These are phyloP conservation scores for Danionella dracula DNA, from an alignment of 2,797 vertebrate genomes.

Conservation along the genomic window DNA sequence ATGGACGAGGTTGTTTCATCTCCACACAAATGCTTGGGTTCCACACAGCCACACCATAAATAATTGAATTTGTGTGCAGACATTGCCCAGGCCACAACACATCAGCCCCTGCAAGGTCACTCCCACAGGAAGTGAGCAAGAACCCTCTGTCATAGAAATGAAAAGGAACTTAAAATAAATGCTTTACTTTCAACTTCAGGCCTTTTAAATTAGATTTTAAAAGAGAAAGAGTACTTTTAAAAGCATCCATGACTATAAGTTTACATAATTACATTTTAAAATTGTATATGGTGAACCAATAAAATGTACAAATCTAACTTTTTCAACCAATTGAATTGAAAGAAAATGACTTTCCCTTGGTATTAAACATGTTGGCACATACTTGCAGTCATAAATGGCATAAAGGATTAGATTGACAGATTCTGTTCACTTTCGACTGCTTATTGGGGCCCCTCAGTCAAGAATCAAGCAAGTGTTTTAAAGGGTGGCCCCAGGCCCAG, in stretches of 20 bases:
- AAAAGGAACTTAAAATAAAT: not conserved
- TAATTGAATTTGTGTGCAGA: constrained; percentile 52
- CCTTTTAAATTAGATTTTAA: not conserved
- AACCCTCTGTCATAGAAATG: not conserved
- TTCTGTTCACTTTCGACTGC: too few relatives aligned
- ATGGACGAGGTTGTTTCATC: not conserved
- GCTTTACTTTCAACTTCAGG: not conserved
- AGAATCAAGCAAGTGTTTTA: not conserved
- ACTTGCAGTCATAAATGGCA: too few relatives aligned
- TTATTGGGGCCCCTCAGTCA: not conserved
- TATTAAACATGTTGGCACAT: too few relatives aligned
- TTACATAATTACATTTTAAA: too few relatives aligned
- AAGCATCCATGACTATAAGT: too few relatives aligned
- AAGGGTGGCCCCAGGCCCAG: not conserved
- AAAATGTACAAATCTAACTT: too few relatives aligned
- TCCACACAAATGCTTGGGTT: not conserved
- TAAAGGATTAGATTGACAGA: too few relatives aligned
- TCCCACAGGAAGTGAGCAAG: constrained; percentile 19
- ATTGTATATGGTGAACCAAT: too few relatives aligned
- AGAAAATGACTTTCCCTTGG: too few relatives aligned
- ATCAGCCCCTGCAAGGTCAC: constrained; percentile 41
- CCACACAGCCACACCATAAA: constrained; percentile 40
- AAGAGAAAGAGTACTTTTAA: not conserved
- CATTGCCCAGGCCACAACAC: not conserved
- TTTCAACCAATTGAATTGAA: too few relatives aligned